Evolutionary conservation across 2,888 invertebrate species (phyloP).

Genomic region (Luperina nickerlii): DNA sequence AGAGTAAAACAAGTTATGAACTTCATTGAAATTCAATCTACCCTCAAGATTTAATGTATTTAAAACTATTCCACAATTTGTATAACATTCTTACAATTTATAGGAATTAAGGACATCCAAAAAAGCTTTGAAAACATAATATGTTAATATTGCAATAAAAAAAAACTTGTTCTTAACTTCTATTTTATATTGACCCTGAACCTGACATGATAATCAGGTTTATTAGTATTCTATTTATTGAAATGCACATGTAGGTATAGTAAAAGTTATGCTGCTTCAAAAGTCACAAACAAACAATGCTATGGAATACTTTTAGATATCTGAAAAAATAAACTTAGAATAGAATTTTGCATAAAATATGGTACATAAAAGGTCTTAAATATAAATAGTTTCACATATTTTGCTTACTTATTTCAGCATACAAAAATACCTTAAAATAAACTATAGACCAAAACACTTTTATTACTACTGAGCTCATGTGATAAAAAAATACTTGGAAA

Average conservation of each 20-base stretch:
- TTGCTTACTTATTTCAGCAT: neutral
- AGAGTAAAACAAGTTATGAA: conserved; percentile 54
- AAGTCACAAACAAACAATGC: neutral
- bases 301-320: neutral
- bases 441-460: neutral
- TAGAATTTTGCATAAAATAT: neutral
- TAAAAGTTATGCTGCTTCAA: neutral
- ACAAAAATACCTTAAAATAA: neutral
- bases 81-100: neutral
- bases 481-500: neutral
- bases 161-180: neutral
- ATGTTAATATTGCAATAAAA: neutral
- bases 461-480: neutral
- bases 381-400: neutral
- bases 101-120: neutral
- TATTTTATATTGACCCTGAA: conserved; percentile 16
- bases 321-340: neutral
- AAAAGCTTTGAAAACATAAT: neutral
- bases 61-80: neutral
- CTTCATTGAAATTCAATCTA: conserved; percentile 43
- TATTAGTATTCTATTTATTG: conserved; percentile 6
- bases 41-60: conserved; percentile 50
- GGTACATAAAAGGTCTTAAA: no score
- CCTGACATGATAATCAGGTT: neutral
- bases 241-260: conserved; percentile 18